Percentiles rank a stretch among this genome's conserved stretches.
Conservation (phyloP, 2,888 invertebrate genomes). For the Ametastegia equiseti region DNA sequence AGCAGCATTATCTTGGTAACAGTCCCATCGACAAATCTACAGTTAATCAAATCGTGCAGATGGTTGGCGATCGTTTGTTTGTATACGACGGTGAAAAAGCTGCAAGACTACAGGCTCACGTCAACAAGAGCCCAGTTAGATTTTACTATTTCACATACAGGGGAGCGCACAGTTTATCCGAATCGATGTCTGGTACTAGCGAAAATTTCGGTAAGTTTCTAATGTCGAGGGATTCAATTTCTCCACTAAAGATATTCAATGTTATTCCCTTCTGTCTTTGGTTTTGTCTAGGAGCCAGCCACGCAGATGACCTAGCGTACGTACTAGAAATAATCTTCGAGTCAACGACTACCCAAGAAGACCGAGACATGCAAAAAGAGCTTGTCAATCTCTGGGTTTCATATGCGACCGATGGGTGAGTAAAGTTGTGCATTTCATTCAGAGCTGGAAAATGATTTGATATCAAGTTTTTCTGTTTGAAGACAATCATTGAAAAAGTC, state of each 20-base stretch:
- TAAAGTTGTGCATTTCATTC: constrained; percentile 61
- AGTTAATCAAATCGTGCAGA: constrained; percentile 71
- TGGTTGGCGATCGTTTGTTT: constrained; percentile 83
- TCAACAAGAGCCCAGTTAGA: constrained; percentile 80
- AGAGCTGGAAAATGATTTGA: background rate
- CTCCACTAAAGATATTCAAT: background rate
- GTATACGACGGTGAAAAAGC: constrained; percentile 79
- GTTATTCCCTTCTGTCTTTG: background rate
- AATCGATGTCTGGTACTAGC: constrained; percentile 76
- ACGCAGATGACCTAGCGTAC: constrained; percentile 80
- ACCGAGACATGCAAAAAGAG: constrained; percentile 77
- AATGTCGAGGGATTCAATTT: background rate
- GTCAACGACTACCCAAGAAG: constrained; percentile 74
- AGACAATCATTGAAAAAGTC: background rate
- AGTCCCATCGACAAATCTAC: constrained; percentile 76
- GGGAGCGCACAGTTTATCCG: constrained; percentile 79
- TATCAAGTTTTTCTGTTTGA: background rate
- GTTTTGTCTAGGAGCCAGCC: constrained; percentile 84
- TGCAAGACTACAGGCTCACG: constrained; percentile 80
- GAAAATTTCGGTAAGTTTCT: constrained; percentile 78
- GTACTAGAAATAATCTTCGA: constrained; percentile 76
- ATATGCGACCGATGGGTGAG: constrained; percentile 79
- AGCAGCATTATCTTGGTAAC: constrained; percentile 78
- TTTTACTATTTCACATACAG: constrained; percentile 82
- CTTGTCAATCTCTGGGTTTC: constrained; percentile 79